Conservation (phyloP, 1,140 invertebrate genomes). For the Trichonephila inaurata region DNA sequence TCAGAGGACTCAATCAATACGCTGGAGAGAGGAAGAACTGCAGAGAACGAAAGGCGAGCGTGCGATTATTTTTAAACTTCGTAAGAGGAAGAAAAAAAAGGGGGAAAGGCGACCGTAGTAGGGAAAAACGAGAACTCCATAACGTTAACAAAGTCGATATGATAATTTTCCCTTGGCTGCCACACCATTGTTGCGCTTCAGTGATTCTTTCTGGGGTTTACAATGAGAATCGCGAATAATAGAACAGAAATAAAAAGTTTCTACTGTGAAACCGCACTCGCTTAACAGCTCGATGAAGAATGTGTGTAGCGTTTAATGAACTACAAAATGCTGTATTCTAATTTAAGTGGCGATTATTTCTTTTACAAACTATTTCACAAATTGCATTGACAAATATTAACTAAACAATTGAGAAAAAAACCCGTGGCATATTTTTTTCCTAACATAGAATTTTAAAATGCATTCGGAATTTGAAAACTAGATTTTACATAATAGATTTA, state of each 20-base stretch:
- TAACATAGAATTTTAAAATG: no score
- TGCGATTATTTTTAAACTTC: constrained; percentile 75
- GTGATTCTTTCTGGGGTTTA: neutral
- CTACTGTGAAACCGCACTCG: neutral
- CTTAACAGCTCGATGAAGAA: neutral
- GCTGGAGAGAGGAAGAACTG: constrained; percentile 60
- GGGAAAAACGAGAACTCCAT: neutral
- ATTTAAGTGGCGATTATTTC: neutral
- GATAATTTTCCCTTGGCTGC: constrained; percentile 10
- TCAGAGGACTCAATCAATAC: constrained; percentile 75
- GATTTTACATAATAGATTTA: no score
- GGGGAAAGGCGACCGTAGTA: neutral
- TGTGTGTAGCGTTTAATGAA: no score
- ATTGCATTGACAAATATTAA: no score
- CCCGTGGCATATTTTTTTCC: no score
- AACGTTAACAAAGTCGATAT: constrained; percentile 58
- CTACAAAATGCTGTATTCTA: neutral
- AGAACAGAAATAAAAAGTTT: neutral
- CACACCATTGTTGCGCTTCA: constrained; percentile 10
- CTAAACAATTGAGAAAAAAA: no score
- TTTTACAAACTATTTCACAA: no score
- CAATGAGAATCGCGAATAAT: no score
- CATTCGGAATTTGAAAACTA: no score
- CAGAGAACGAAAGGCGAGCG: constrained; percentile 57
- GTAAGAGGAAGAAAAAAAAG: constrained; percentile 15